Evolutionary conservation across 2,888 invertebrate genomes (phyloP).

Genomic region (Sinopyrophorus schimmeli): DNA sequence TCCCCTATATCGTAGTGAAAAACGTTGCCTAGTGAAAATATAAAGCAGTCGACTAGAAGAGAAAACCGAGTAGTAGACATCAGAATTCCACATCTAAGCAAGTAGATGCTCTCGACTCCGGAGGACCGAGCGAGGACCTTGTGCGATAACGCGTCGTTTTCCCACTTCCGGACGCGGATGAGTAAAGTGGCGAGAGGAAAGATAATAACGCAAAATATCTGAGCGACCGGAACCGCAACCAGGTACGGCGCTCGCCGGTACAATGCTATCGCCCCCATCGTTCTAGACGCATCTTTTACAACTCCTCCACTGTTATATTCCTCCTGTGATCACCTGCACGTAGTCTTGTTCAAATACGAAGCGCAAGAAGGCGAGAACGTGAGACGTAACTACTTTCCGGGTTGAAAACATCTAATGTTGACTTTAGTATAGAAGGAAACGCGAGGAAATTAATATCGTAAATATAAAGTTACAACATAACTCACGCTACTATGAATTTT

Average conservation of each 20-base stretch:
- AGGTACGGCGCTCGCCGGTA: constrained; percentile 42
- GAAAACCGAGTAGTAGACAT: constrained; percentile 21
- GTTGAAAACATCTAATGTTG: constrained; percentile 29
- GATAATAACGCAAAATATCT: constrained; percentile 51
- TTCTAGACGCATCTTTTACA: constrained; percentile 34
- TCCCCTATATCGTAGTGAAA: too few species aligned
- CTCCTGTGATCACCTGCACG: constrained; percentile 24
- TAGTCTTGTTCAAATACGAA: constrained; percentile 11
- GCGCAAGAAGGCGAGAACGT: constrained; percentile 6
- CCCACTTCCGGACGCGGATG: constrained; percentile 48
- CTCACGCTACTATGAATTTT: constrained; percentile 53
- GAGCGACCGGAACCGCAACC: constrained; percentile 43
- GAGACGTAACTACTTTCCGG: constrained; percentile 13
- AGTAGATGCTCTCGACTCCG: constrained; percentile 33
- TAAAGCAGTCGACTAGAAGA: not conserved
- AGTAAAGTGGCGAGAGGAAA: constrained; percentile 50
- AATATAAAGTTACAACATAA: constrained; percentile 56
- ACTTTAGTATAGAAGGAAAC: constrained; percentile 43
- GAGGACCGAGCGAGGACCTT: constrained; percentile 19
- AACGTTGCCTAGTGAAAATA: too few species aligned
- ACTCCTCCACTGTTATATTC: constrained; percentile 25
- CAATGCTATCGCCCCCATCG: constrained; percentile 36
- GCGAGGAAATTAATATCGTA: constrained; percentile 55
- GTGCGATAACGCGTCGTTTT: constrained; percentile 45
- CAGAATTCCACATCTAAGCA: constrained; percentile 28